phyloP scores from a whole-genome alignment of 2,113 vertebrate species.

The Climacteris rufus region DNA sequence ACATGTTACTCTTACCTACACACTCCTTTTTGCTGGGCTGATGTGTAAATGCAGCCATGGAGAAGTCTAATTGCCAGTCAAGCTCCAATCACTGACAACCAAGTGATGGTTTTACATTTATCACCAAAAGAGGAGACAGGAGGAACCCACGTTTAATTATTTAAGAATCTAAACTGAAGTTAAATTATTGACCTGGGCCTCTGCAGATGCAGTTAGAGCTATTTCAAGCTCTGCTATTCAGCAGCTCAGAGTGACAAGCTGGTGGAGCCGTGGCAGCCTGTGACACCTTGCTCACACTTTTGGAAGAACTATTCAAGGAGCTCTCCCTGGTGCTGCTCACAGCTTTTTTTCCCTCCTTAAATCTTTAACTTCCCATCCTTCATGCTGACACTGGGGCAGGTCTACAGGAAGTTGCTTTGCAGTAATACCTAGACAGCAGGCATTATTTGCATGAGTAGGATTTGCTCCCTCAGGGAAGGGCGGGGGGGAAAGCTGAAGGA shows the following conservation, averaged over 20 bases:
- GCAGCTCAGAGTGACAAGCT: background rate
- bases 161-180: background rate
- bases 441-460: background rate
- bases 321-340: background rate
- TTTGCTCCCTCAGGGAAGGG: background rate
- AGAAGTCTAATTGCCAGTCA: background rate
- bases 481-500: too few relatives aligned
- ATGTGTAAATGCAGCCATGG: background rate
- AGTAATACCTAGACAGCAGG: background rate
- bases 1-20: background rate
- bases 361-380: background rate
- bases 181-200: background rate
- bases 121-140: background rate
- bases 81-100: background rate
- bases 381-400: background rate
- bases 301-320: background rate
- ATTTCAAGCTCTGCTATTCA: constrained; percentile 7
- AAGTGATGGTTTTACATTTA: background rate
- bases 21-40: background rate
- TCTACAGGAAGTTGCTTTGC: background rate
- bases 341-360: background rate
- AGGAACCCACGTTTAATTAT: background rate
- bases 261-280: background rate
- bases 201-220: constrained; percentile 4
- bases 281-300: background rate